Conservation (phyloP, 2,113 vertebrate genomes). For the Canis aureus region DNA sequence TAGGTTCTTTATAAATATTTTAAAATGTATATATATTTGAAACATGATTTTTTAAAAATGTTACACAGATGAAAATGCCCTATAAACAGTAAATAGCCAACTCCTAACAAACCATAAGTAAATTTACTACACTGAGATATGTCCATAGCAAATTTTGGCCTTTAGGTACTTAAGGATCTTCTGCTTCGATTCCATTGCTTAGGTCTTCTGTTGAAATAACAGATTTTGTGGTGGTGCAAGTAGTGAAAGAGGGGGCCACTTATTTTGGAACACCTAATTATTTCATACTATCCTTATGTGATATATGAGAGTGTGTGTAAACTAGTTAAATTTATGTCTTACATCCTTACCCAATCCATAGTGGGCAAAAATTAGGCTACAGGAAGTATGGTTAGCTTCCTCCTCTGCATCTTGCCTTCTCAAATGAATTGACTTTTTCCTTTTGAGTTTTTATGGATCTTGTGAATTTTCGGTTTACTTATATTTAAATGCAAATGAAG, state of each 20-base stretch:
- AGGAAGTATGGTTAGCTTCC: neutral
- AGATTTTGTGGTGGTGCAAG: neutral
- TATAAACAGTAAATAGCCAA: neutral
- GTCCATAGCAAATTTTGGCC: neutral
- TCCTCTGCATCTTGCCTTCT: neutral
- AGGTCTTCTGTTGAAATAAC: neutral
- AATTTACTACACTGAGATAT: neutral
- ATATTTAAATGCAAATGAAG: constrained; percentile 3
- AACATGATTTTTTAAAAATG: neutral
- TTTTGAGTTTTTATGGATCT: neutral
- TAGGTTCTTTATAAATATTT: constrained; percentile 22
- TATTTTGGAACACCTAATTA: neutral
- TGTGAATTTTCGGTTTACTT: constrained; percentile 12
- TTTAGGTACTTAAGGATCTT: neutral
- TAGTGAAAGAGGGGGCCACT: neutral
- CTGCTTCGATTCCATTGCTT: neutral
- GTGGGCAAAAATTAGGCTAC: neutral
- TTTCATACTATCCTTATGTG: neutral
- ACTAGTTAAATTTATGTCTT: neutral
- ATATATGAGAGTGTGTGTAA: neutral
- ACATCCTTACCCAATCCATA: neutral
- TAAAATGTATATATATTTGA: constrained; percentile 13
- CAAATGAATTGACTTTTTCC: neutral
- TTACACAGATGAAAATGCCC: constrained; percentile 33
- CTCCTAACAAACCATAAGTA: neutral